Percentiles rank a stretch among this genome's conserved stretches.
phyloP scores from a whole-genome alignment of 2,888 invertebrate genomes.

The Galeruca laticollis region DNA sequence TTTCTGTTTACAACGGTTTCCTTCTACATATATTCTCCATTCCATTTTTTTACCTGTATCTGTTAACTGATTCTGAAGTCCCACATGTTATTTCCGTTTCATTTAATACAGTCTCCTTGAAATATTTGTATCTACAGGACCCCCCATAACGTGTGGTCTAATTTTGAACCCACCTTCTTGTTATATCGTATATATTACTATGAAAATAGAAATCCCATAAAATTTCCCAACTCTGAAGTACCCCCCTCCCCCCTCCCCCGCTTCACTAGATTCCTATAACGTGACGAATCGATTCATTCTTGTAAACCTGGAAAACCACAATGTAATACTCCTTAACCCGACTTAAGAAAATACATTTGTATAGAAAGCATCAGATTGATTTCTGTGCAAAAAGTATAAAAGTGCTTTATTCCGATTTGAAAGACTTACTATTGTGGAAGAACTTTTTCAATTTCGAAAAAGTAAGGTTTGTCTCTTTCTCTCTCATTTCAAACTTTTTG shows the following conservation, averaged over 20 bases:
- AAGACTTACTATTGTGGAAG: conserved; percentile 15
- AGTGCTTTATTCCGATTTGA: background rate
- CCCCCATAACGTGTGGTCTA: too few relatives aligned
- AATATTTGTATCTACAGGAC: too few relatives aligned
- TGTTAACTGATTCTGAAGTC: too few relatives aligned
- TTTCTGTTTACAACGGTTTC: too few relatives aligned
- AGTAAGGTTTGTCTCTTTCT: conserved; percentile 11
- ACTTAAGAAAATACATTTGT: background rate
- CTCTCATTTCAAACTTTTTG: conserved; percentile 13
- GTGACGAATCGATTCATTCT: background rate
- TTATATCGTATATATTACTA: too few relatives aligned
- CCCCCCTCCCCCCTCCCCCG: too few relatives aligned
- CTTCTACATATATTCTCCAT: too few relatives aligned
- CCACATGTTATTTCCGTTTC: too few relatives aligned
- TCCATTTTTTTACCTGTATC: too few relatives aligned
- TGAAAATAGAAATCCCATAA: background rate
- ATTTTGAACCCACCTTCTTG: too few relatives aligned
- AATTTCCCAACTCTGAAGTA: background rate
- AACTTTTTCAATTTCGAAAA: conserved; percentile 29
- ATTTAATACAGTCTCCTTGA: too few relatives aligned
- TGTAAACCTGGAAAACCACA: background rate
- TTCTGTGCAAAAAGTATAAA: conserved; percentile 17
- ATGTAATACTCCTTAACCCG: background rate
- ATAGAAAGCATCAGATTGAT: conserved; percentile 1
- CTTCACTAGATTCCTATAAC: background rate